Evolutionary conservation across 2,888 invertebrate genomes (phyloP), one percentile per base, ranked within the genome.

Genomic region (Nomada fabriciana): DNA sequence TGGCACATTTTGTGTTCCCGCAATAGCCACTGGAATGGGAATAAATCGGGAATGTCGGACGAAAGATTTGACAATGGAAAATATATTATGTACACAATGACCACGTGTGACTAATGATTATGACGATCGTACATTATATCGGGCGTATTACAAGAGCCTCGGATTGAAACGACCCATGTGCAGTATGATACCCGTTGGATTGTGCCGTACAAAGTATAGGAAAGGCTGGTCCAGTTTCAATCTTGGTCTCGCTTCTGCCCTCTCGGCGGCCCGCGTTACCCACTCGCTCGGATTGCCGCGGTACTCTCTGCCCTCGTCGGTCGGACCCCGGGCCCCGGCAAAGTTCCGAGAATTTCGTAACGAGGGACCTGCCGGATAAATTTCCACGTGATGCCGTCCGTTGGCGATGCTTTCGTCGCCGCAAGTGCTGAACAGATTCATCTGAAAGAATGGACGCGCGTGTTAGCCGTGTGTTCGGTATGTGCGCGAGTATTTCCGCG

Each of bases 151-250:
- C 23, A 88, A 11, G 43, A 87, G 55, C 74, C 88, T 96, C 59
- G 97, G 98, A 94, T 97, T 98, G 94, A 97, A 98, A 92, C 98
- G 95, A 59, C 98, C 98, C 95, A 98, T 97, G 93, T 97, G 97
- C 70, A 98, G 94, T 90, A 98, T 97, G 94, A 98, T 96, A 81
- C 98, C 98, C n/a, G 98, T 97, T 1, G 98, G 98, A 94, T 98
- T 98, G 94, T 98, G 98, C 91, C 98, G 95, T 18, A 98, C 97
- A 89, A 98, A 97, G 94, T 97, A 98, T 42, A 98, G 94, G 95
- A 98, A 98, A 0, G 98, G 98, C 91, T 98, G 95, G 90, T 98
- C 98, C 92, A 98, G 97, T 89, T 97, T 96, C 91, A 98, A 95
- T 91, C 98, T 7, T 97, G 97, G 80, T 87, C 87, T 82, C 91